phyloP scores from a whole-genome alignment of 2,113 vertebrate species.

The Pomatorhinus ruficollis region DNA sequence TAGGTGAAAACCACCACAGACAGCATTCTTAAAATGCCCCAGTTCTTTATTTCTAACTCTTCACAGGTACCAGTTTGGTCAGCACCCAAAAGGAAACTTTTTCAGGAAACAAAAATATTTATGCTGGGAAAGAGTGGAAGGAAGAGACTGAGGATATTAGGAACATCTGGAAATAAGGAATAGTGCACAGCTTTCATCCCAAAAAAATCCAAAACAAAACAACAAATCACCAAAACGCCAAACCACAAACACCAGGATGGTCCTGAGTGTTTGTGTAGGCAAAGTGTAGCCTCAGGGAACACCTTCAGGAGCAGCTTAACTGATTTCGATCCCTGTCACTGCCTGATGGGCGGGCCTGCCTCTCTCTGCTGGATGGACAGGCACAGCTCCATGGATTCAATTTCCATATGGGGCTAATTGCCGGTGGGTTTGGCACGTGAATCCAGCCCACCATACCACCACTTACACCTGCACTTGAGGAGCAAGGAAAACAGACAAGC shows the following conservation, averaged over 20 bases:
- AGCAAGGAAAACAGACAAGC: not conserved
- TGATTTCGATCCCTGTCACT: not conserved
- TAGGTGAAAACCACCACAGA: not conserved
- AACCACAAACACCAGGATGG: not conserved
- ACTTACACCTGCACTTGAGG: not conserved
- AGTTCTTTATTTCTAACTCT: not conserved
- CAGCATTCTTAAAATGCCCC: not conserved
- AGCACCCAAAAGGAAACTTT: not conserved
- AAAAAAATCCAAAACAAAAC: not conserved
- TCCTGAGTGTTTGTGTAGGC: not conserved
- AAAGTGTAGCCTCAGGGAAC: not conserved
- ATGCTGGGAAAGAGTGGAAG: not conserved
- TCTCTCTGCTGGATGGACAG: not conserved
- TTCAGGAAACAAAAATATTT: not conserved
- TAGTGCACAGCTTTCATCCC: not conserved
- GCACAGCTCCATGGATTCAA: rapidly evolving
- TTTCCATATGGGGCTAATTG: rapidly evolving
- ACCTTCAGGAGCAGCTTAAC: not conserved
- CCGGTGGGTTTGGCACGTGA: rapidly evolving
- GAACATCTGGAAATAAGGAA: not conserved
- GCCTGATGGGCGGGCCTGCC: not conserved
- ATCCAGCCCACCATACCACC: not conserved
- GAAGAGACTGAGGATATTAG: not conserved
- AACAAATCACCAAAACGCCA: not conserved
- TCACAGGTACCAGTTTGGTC: not conserved